A percentile compares a stretch with the other conserved stretches of the same genome.
phyloP scores from a whole-genome alignment of 2,113 vertebrate genomes.

The Scopus umbretta region DNA sequence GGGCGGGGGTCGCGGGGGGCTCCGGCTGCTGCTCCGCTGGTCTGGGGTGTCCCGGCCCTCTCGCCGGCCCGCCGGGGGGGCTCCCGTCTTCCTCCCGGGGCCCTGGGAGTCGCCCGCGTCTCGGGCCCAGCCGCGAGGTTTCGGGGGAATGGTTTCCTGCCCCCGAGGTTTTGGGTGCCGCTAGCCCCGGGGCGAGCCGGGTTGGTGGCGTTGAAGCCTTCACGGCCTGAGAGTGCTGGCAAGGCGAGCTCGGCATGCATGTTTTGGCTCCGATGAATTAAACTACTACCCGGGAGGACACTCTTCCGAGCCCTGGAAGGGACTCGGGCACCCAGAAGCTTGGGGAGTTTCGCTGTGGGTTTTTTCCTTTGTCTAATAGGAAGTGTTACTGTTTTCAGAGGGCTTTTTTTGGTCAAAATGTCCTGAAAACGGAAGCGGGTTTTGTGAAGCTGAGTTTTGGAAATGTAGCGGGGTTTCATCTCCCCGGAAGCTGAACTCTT shows the following conservation, averaged over 20 bases:
- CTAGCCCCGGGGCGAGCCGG: neutral
- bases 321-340: neutral
- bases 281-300: neutral
- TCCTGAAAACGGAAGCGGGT: neutral
- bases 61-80: neutral
- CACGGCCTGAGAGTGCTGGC: neutral
- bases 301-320: neutral
- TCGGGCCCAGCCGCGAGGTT: neutral
- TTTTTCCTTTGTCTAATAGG: neutral
- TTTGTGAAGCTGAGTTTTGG: neutral
- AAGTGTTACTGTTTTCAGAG: neutral
- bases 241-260: rapidly evolving
- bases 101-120: too few relatives aligned
- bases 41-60: too few relatives aligned
- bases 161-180: neutral
- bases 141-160: too few relatives aligned
- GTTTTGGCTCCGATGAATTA: neutral
- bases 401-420: rapidly evolving
- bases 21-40: too few relatives aligned
- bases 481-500: neutral
- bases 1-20: too few relatives aligned
- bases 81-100: too few relatives aligned
- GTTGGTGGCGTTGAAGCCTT: neutral
- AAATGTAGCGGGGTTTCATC: neutral
- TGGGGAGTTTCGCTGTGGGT: rapidly evolving